phyloP scores from a whole-genome alignment of 64 coral and sea anemone genomes.

The Catalaphyllia jardinei region DNA sequence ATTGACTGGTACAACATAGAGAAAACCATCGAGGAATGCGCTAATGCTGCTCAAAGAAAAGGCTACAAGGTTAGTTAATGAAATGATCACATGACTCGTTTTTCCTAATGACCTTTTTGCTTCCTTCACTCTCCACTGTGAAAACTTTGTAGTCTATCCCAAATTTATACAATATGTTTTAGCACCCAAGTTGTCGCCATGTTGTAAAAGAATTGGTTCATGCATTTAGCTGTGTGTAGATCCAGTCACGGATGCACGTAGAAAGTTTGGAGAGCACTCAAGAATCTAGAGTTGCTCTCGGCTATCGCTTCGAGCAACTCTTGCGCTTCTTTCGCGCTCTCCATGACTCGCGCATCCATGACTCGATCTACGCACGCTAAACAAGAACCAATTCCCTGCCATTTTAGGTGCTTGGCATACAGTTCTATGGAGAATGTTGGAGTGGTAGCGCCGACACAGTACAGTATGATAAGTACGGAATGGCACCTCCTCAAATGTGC shows the following conservation, averaged over 20 bases:
- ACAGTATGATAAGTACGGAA: constrained; percentile 43
- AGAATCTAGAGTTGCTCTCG: no score
- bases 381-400: not conserved
- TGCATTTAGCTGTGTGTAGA: no score
- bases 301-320: not conserved
- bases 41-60: constrained; percentile 25
- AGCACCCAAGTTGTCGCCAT: no score
- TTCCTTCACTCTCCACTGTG: no score
- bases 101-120: no score
- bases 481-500: constrained; percentile 25
- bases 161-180: no score
- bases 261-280: no score
- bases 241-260: no score
- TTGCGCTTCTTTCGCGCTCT: not conserved
- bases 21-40: constrained; percentile 39
- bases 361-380: not conserved
- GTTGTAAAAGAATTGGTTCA: no score
- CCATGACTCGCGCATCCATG: not conserved
- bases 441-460: constrained; percentile 17
- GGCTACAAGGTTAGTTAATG: constrained; percentile 40
- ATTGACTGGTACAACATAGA: constrained; percentile 76
- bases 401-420: constrained; percentile 40
- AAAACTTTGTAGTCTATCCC: no score
- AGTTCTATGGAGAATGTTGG: constrained; percentile 72
- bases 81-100: no score